Conservation (phyloP, 1,140 invertebrate species). For the Cydia amplana region DNA sequence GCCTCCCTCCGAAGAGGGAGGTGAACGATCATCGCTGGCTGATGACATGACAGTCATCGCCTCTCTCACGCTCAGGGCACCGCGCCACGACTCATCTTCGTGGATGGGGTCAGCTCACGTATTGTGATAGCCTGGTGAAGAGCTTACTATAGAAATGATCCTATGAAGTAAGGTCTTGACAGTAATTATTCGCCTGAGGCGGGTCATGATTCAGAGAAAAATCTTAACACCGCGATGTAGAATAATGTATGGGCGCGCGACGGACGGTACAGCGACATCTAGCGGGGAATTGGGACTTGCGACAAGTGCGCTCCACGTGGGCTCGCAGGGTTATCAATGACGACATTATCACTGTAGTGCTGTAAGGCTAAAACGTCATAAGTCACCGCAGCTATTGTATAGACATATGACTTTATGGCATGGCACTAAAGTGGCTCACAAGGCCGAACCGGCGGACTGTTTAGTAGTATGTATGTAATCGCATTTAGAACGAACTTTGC, state of each 20-base stretch:
- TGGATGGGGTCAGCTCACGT: conserved; percentile 40
- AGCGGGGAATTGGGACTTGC: conserved; percentile 14
- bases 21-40: conserved; percentile 55
- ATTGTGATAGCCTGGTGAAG: conserved; percentile 44
- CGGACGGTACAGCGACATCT: conserved; percentile 37
- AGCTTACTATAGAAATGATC: conserved; percentile 54
- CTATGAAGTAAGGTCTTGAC: conserved; percentile 53
- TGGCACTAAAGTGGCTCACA: not conserved
- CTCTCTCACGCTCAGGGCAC: conserved; percentile 48
- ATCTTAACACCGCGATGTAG: conserved; percentile 41
- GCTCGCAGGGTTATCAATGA: too few species aligned
- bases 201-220: conserved; percentile 33
- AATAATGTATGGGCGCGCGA: conserved; percentile 7
- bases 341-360: too few species aligned
- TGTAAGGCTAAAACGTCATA: not conserved
- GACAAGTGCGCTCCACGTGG: not conserved
- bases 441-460: not conserved
- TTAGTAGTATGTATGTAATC: too few species aligned
- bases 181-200: not conserved
- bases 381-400: not conserved
- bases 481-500: too few species aligned
- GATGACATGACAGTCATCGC: conserved; percentile 40
- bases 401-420: not conserved
- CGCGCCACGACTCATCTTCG: conserved; percentile 49
- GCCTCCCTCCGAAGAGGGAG: conserved; percentile 30